Base-by-base conservation (phyloP, 1,140 invertebrate genomes). In the Acromyrmex charruanus region DNA sequence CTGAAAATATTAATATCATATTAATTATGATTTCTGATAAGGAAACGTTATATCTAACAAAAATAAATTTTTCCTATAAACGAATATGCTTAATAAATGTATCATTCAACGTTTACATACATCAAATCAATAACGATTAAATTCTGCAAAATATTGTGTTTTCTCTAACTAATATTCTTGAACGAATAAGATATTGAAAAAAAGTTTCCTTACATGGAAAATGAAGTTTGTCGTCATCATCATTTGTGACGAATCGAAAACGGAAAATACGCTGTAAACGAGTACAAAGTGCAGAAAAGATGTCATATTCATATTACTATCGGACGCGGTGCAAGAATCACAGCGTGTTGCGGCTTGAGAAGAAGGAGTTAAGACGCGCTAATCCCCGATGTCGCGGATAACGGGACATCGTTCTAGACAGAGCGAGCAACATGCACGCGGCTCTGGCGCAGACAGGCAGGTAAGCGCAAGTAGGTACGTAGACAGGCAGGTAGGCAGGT, bases 381-480 rank as follows among this genome's bases (percentile, higher is more conserved):
- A 55, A 81, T 79, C 77, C 4, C 31, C 49, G 63, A 80, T 39
- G 63, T 80, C 28, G 77, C 28, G 31, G 31, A 3, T 81, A 81
- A 81, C 77, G 77, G 77, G 65, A 81, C 44, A 68, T 18, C 9
- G 44, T 44, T 31, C 21, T 31, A 21, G 44, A n/a, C 61, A 12
- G 65, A 39, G 28, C 69, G 69, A 39, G 35, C 35, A 39, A 39
- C 35, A 6, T 35, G 35, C 35, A 35, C 35, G 28, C 28, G 2
- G 35, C 35, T 35, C 35, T 35, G 35, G 35, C 35, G 61, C 18
- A 51, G 39, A 10, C 44, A 44, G 35, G n/a, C 53, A 25, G n/a
- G 21, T n/a, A 59, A 35, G 14, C 55, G 28, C 44, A 44, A 14
- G n/a, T 31, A 25, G n/a, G 5, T n/a, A 59, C 21, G 6, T 31